phyloP scores from a whole-genome alignment of 2,113 vertebrate genomes.

The Grammomys surdaster region DNA sequence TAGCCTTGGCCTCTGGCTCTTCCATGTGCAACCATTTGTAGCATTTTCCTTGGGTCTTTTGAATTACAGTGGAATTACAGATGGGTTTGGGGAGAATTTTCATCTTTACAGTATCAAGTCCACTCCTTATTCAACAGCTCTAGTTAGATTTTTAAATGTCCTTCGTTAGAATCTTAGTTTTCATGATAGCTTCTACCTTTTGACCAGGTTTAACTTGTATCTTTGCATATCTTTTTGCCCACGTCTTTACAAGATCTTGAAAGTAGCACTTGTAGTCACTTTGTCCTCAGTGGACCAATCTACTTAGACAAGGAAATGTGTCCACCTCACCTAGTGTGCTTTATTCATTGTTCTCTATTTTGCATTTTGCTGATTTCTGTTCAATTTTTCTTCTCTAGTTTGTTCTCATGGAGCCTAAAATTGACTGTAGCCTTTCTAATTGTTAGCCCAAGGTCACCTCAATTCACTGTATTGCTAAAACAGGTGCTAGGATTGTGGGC shows the following conservation, averaged over 20 bases:
- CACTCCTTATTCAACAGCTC: not conserved
- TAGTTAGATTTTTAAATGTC: not conserved
- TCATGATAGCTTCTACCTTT: not conserved
- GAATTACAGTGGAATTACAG: not conserved
- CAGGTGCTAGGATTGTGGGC: not conserved
- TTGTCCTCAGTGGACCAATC: not conserved
- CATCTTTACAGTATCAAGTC: not conserved
- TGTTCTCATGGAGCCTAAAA: not conserved
- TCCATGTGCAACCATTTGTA: not conserved
- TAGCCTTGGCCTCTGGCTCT: not conserved
- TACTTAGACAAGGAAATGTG: not conserved
- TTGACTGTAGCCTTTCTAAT: not conserved
- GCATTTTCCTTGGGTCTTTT: not conserved
- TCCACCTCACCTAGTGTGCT: not conserved
- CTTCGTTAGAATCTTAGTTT: not conserved
- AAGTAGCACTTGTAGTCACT: not conserved
- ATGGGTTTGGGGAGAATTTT: not conserved
- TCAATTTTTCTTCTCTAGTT: not conserved
- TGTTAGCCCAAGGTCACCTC: not conserved
- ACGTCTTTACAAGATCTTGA: not conserved
- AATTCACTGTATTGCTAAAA: not conserved
- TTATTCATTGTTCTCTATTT: not conserved
- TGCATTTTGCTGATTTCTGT: not conserved
- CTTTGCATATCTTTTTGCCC: not conserved
- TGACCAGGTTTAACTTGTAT: not conserved